Evolutionary conservation across 2,888 invertebrate species (phyloP), one percentile per base, ranked within the genome.

Genomic region (Cyclophora punctaria): DNA sequence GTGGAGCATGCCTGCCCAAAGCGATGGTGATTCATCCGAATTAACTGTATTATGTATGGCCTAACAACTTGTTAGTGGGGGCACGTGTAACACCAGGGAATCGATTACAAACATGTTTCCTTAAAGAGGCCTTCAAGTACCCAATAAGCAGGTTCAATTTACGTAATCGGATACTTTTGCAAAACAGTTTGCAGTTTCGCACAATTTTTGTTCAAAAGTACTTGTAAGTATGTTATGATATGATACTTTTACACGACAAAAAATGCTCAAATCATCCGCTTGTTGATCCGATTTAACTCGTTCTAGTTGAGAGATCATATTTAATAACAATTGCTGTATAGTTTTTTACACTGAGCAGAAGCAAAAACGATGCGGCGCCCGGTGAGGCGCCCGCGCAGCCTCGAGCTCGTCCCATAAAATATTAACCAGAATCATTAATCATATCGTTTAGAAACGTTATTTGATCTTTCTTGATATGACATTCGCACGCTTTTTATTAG

Each of bases 361-460:
- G 34, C 44, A 44, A 44, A 44, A 44, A 44, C 34, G 4, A 5
- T 44, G 44, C 45, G 59, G 52, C 56, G 52, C 49, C 44, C 33
- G 35, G 40, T 49, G 52, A 55, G 56, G 61, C 66, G 66, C 63
- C 60, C 57, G 60, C 66, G 57, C 60, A 59, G 46, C 40, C 45
- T 43, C 41, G 47, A 45, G 45, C 56, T 48, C 51, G 46, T 50
- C 46, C 50, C 48, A 49, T 55, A 57, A 54, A 52, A 56, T 58
- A 62, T 59, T 62, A 61, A 59, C 62, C 58, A 63, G 62, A 71
- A 47, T 62, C 67, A 69, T 73, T 69, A 64, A 66, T 71, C 67
- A 67, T 64, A 53, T 51, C 55, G 52, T 44, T 55, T 51, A 51
- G 48, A 49, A 50, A 50, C 56, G 51, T 58, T 51, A 55, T 53